These are phyloP conservation scores for Chironomus tentans DNA, from an alignment of 2,888 invertebrate species.

Conservation along the genomic window DNA sequence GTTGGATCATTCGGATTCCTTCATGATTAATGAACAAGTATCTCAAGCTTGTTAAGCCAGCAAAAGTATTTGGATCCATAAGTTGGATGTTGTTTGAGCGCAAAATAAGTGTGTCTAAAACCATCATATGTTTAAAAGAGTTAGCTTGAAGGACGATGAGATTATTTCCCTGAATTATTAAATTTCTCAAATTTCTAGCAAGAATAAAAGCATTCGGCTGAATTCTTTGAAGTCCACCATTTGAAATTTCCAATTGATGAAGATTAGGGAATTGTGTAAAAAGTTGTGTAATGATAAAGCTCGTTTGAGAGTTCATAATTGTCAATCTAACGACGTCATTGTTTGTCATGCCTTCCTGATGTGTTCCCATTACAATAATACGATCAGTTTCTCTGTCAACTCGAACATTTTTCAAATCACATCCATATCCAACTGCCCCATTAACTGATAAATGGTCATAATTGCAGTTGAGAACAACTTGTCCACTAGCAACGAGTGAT, in stretches of 20 bases:
- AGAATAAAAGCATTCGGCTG: background rate
- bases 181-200: background rate
- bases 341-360: background rate
- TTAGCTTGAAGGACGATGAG: background rate
- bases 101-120: background rate
- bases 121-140: background rate
- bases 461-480: background rate
- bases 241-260: background rate
- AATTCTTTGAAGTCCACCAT: background rate
- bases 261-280: background rate
- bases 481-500: background rate
- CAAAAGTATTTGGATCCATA: background rate
- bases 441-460: background rate
- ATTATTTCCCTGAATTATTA: background rate
- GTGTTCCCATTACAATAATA: background rate
- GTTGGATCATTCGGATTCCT: background rate
- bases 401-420: background rate
- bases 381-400: background rate
- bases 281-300: background rate
- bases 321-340: background rate
- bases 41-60: background rate
- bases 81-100: background rate
- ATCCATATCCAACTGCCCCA: background rate
- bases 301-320: background rate
- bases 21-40: background rate